These are phyloP conservation scores for Whitmania pigra DNA, from an alignment of 1,140 invertebrate species.

Conservation along the genomic window DNA sequence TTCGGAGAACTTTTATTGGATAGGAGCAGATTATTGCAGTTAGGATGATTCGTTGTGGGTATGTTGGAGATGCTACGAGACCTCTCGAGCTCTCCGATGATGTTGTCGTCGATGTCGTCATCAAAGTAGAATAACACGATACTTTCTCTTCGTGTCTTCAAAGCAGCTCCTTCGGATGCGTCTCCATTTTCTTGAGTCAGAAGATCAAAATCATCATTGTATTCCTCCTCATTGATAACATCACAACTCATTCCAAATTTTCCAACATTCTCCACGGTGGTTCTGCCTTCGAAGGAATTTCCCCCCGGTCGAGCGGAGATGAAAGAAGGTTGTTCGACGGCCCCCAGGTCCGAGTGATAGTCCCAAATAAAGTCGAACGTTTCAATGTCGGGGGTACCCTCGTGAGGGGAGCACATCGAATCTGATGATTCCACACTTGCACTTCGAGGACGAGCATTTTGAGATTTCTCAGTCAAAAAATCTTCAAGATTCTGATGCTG, in stretches of 20 bases:
- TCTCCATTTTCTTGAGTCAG: too few species aligned
- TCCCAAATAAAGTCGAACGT: conserved; percentile 12
- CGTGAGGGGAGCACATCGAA: too few species aligned
- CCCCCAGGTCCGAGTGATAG: conserved; percentile 11
- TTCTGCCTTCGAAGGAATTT: not conserved
- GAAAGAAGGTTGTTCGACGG: not conserved
- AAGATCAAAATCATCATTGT: too few species aligned
- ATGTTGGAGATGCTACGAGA: not conserved
- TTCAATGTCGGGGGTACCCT: conserved; percentile 12
- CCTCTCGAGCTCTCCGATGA: not conserved
- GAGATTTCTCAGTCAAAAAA: too few species aligned
- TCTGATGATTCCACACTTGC: too few species aligned
- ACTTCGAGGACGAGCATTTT: too few species aligned
- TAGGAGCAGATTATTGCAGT: not conserved
- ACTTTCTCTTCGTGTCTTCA: not conserved
- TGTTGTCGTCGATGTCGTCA: not conserved
- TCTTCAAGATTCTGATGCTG: too few species aligned
- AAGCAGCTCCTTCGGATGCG: not conserved
- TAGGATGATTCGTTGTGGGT: not conserved
- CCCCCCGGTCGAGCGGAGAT: not conserved
- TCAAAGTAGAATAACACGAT: conserved; percentile 3
- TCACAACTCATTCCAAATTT: not conserved
- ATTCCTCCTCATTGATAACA: too few species aligned
- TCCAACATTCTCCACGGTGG: not conserved
- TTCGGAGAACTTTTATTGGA: conserved; percentile 6